Base-by-base conservation (phyloP, 2,888 invertebrate species). In the Eledona agricola region DNA sequence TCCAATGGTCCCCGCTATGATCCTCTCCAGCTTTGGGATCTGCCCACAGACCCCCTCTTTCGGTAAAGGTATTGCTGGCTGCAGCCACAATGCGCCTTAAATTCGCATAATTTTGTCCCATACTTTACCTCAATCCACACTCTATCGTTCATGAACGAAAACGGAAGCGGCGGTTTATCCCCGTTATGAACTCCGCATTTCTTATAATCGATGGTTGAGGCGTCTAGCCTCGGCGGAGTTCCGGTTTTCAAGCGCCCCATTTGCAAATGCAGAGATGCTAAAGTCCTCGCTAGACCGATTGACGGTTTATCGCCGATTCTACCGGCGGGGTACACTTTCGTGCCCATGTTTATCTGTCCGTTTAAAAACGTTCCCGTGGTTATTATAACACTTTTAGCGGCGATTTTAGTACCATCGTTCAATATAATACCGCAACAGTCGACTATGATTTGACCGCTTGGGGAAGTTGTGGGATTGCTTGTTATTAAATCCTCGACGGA, bases 361-460 rank as follows among this genome's bases (percentile, higher is more conserved):
- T 90, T 83, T 23, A 95, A 79, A 77, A 95, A 95, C 1, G 94
- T 95, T 1, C 94, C 94, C 0, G 94, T 92, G 11, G 93, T 91
- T 60, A 95, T 81, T 2, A 95, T 83, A 3, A 93, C 89, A 26
- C 86, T 77, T 47, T 82, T 80, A 6, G 87, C 81, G 2, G 75
- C 70, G 49, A 89, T 77, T 64, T 76, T 73, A 7, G 78, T 78
- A 1, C 88, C 87, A 73, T 84, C 80, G 80, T 81, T 77, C 59
- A 83, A 72, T 66, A 82, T 70, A 34, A 84, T 76, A 49, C 83
- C 83, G 51, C 66, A 62, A 60, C 83, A 83, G 45, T 72, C 71
- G 9, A 69, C 55, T 22, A 62, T 52, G 38, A 47, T 60, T 45
- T 63, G 59, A 22, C 61, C 62, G 43, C 59, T 59, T 9, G 11